phyloP scores from a whole-genome alignment of 2,113 vertebrate species.

The Aramus guarauna region DNA sequence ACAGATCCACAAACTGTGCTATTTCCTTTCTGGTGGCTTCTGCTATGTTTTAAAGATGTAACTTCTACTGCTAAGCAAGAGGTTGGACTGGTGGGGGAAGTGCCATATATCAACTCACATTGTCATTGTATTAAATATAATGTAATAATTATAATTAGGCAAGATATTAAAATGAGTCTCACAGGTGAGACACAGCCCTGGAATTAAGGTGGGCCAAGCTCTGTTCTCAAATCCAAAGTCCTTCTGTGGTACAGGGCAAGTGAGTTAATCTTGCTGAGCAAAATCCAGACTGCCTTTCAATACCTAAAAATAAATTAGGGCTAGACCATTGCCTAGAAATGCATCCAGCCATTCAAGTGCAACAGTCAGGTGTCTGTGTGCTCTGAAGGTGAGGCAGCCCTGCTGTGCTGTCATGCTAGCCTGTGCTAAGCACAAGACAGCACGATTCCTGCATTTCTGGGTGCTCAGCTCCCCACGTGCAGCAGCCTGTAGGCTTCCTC shows the following conservation, averaged over 20 bases:
- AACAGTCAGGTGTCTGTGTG: accelerated
- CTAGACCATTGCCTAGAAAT: neutral
- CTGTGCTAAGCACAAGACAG: neutral
- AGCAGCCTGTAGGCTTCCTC: neutral
- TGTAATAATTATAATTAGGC: neutral
- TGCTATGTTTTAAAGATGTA: neutral
- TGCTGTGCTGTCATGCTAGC: neutral
- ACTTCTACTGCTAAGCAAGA: neutral
- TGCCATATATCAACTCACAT: accelerated
- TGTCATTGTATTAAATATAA: neutral
- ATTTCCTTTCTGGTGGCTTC: neutral
- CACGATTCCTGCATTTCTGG: neutral
- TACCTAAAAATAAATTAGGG: neutral
- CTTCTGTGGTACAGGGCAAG: neutral
- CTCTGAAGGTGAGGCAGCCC: neutral
- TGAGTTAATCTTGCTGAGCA: neutral
- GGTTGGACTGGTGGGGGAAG: neutral
- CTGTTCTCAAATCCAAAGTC: neutral
- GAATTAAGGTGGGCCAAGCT: neutral
- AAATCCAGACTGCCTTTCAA: neutral
- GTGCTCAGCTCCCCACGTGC: neutral
- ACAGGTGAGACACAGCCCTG: accelerated
- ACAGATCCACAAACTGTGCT: neutral
- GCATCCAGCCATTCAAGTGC: neutral
- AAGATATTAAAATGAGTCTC: neutral